Percentiles rank a stretch among this genome's conserved stretches.
phyloP scores from a whole-genome alignment of 2,113 vertebrate species.

The Cavia porcellus region DNA sequence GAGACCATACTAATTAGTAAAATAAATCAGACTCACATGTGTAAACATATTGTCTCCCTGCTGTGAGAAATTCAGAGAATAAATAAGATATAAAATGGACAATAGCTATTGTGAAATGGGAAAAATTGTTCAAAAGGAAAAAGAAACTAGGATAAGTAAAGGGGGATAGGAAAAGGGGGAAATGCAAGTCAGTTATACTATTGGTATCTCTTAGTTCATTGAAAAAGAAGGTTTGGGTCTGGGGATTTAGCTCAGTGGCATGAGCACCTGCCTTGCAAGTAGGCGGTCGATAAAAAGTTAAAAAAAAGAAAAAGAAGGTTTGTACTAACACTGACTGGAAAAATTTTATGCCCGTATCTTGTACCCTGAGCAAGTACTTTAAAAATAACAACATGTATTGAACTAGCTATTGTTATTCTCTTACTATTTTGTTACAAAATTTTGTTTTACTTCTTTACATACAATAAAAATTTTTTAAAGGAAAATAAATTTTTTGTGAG shows the following conservation, averaged over 20 bases:
- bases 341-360: background rate
- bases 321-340: background rate
- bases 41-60: background rate
- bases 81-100: background rate
- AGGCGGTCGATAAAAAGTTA: background rate
- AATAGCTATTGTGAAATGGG: background rate
- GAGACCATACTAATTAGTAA: background rate
- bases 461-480: background rate
- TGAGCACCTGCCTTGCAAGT: no score
- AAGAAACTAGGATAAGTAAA: background rate
- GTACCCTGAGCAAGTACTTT: background rate
- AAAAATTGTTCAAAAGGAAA: background rate
- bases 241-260: no score
- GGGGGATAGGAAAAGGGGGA: background rate
- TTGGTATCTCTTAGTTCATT: background rate
- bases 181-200: background rate
- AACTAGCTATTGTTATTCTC: background rate
- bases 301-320: background rate
- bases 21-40: background rate
- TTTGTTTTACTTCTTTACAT: background rate
- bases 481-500: background rate
- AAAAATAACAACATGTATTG: background rate
- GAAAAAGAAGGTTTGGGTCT: background rate
- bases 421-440: background rate
- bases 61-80: background rate